Conservation (phyloP, 35 echinoderm and acorn worm genomes). For the Nesometra sesokonis region DNA sequence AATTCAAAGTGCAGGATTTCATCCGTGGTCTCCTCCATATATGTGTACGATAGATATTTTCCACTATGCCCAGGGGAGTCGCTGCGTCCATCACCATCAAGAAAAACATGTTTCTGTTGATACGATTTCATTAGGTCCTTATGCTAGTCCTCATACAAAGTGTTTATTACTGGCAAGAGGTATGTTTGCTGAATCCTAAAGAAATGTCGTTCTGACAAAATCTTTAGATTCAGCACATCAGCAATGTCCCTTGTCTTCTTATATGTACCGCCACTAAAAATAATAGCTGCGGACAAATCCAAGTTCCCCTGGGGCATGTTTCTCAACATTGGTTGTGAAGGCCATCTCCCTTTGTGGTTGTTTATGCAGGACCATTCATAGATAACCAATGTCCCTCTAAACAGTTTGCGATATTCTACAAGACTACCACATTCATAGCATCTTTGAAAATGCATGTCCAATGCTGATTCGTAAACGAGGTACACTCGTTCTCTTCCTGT, state of each 20-base stretch:
- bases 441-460: too few relatives aligned
- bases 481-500: too few relatives aligned
- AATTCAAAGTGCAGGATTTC: slow-evolving; percentile 22
- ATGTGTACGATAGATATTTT: slow-evolving; percentile 36
- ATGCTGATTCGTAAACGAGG: too few relatives aligned
- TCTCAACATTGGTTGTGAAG: background rate
- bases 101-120: background rate
- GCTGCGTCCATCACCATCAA: slow-evolving; percentile 47
- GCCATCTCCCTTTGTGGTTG: background rate
- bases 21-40: slow-evolving; percentile 30
- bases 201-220: background rate
- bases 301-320: background rate
- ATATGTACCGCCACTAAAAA: background rate
- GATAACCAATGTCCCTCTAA: background rate
- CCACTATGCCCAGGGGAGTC: slow-evolving; percentile 49
- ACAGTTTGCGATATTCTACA: background rate
- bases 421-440: too few relatives aligned
- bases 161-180: background rate
- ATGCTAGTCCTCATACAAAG: background rate
- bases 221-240: background rate
- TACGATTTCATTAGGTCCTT: background rate
- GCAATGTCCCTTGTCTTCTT: background rate
- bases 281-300: background rate
- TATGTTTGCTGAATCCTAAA: background rate
- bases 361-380: background rate